A percentile compares a stretch with the other conserved stretches of the same genome.
Conservation (phyloP, 2,113 vertebrate species). For the Saccopteryx leptura region DNA sequence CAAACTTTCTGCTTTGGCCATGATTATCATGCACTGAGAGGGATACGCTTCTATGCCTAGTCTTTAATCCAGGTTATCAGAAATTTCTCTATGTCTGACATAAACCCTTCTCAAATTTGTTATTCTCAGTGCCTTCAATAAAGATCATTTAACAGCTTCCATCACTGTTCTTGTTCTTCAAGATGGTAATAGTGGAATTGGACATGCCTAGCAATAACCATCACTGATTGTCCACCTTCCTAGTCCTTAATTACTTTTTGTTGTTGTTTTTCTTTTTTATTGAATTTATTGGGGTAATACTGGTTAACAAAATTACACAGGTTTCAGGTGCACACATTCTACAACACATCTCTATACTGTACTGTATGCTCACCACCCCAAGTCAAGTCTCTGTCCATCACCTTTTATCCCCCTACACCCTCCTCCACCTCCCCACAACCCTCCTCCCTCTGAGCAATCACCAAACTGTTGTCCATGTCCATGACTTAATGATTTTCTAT, state of each 20-base stretch:
- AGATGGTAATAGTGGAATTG: neutral
- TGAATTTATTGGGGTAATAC: too few species aligned
- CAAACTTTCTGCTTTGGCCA: neutral
- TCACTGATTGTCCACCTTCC: neutral
- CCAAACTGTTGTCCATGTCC: too few species aligned
- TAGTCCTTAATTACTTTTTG: neutral
- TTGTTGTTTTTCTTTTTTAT: too few species aligned
- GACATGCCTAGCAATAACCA: neutral
- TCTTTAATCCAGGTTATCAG: neutral
- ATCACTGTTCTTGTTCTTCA: neutral
- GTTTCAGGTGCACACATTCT: too few species aligned
- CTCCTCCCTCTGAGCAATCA: too few species aligned
- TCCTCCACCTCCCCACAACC: too few species aligned
- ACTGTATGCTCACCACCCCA: too few species aligned
- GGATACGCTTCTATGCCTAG: neutral
- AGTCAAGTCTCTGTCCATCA: too few species aligned
- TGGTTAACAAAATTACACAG: too few species aligned
- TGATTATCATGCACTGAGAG: neutral
- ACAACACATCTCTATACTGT: too few species aligned
- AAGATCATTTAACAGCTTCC: neutral
- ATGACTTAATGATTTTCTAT: neutral
- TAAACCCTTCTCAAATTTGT: neutral
- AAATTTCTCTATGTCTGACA: neutral
- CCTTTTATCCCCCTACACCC: too few species aligned
- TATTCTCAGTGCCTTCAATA: neutral